phyloP scores from a whole-genome alignment of 1,140 invertebrate species.

The Lucilia cuprina region DNA sequence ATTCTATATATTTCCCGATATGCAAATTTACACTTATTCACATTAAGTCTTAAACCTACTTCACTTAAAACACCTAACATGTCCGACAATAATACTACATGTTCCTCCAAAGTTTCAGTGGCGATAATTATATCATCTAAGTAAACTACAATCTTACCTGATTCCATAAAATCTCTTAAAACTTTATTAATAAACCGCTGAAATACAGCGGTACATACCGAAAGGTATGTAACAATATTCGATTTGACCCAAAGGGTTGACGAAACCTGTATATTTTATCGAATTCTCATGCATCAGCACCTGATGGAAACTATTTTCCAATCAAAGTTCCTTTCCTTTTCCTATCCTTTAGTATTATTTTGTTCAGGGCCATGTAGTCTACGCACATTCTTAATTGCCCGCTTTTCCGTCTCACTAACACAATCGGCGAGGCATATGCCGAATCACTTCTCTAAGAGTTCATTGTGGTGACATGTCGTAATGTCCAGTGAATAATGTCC shows the following conservation, averaged over 20 bases:
- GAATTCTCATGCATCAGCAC: neutral
- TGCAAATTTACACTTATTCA: slow-evolving; percentile 21
- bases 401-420: neutral
- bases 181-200: too few species aligned
- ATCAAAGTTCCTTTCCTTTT: neutral
- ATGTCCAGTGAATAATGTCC: too few species aligned
- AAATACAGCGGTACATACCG: too few species aligned
- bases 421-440: slow-evolving; percentile 12
- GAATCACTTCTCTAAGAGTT: neutral
- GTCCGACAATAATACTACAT: neutral
- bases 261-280: neutral
- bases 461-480: too few species aligned
- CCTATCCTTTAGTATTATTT: slow-evolving; percentile 37
- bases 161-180: too few species aligned
- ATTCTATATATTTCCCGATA: neutral
- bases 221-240: neutral
- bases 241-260: neutral
- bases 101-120: neutral
- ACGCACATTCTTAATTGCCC: neutral
- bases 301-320: neutral
- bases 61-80: neutral
- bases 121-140: too few species aligned
- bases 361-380: neutral
- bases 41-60: neutral
- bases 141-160: too few species aligned